phyloP scores from a whole-genome alignment of 2,797 vertebrate genomes.

The Etheostoma perlongum region DNA sequence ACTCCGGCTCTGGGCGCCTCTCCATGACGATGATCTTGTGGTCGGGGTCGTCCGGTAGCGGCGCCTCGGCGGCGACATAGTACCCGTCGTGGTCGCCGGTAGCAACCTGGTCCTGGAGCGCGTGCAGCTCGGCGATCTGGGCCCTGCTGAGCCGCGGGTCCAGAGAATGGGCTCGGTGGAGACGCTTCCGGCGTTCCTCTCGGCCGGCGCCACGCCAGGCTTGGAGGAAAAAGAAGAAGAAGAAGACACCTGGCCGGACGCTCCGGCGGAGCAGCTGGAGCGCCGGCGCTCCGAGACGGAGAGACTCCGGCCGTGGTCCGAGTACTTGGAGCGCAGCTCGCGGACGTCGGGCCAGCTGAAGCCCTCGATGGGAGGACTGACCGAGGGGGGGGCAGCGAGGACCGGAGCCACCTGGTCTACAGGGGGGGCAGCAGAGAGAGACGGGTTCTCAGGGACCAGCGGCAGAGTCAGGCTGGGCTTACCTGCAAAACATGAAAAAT shows the following conservation, averaged over 20 bases:
- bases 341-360: constrained; percentile 92
- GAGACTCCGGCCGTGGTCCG: constrained; percentile 64
- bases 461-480: constrained; percentile 68
- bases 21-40: constrained; percentile 86
- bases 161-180: constrained; percentile 68
- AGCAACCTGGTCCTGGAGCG: constrained; percentile 39
- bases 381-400: constrained; percentile 4
- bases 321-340: constrained; percentile 89
- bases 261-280: constrained; percentile 61
- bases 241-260: background rate
- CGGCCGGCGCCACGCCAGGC: background rate
- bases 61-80: constrained; percentile 77
- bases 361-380: constrained; percentile 77
- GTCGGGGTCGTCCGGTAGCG: constrained; percentile 65
- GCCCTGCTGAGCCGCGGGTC: constrained; percentile 46
- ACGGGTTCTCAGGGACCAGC: constrained; percentile 51
- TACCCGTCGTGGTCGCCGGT: constrained; percentile 40
- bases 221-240: background rate
- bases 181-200: constrained; percentile 36
- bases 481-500: constrained; percentile 68
- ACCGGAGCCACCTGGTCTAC: constrained; percentile 23
- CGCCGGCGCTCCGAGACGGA: constrained; percentile 81
- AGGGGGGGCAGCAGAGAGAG: constrained; percentile 40
- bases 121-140: constrained; percentile 47
- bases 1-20: constrained; percentile 62